Evolutionary conservation across 2,113 vertebrate species (phyloP).

Genomic region (Hydrolagus affinis): DNA sequence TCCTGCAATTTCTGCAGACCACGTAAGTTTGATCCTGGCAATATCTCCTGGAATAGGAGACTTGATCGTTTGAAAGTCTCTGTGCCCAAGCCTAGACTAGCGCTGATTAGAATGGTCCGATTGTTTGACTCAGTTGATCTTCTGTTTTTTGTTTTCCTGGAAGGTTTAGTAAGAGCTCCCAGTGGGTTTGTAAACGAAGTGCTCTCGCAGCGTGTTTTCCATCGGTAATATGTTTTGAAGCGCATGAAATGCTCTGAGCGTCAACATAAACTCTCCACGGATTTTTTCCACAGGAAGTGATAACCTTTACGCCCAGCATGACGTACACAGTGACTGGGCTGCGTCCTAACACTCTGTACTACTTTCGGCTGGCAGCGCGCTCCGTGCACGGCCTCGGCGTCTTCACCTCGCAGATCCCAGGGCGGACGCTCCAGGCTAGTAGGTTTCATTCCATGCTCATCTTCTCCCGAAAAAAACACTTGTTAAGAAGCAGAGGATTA

Average conservation of each 20-base stretch:
- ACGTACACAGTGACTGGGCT: constrained; percentile 78
- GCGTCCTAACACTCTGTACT: constrained; percentile 85
- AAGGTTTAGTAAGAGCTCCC: too few relatives aligned
- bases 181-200: too few relatives aligned
- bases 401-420: constrained; percentile 82
- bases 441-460: constrained; percentile 67
- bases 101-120: too few relatives aligned
- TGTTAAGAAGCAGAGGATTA: constrained; percentile 38
- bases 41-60: too few relatives aligned
- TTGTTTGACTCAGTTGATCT: too few relatives aligned
- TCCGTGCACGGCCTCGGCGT: constrained; percentile 86
- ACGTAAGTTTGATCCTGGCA: too few relatives aligned
- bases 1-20: too few relatives aligned
- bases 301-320: constrained; percentile 72
- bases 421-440: constrained; percentile 96
- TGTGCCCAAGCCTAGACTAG: too few relatives aligned
- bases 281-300: constrained; percentile 60
- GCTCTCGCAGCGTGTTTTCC: too few relatives aligned
- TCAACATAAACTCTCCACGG: background rate
- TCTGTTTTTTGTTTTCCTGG: too few relatives aligned
- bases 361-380: constrained; percentile 85
- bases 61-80: too few relatives aligned
- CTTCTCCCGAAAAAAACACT: constrained; percentile 44
- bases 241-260: background rate
- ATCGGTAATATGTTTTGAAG: too few relatives aligned